A percentile compares a stretch with the other conserved stretches of the same genome.
phyloP scores from a whole-genome alignment of 2,888 invertebrate genomes.

The Dryobotodes eremita region DNA sequence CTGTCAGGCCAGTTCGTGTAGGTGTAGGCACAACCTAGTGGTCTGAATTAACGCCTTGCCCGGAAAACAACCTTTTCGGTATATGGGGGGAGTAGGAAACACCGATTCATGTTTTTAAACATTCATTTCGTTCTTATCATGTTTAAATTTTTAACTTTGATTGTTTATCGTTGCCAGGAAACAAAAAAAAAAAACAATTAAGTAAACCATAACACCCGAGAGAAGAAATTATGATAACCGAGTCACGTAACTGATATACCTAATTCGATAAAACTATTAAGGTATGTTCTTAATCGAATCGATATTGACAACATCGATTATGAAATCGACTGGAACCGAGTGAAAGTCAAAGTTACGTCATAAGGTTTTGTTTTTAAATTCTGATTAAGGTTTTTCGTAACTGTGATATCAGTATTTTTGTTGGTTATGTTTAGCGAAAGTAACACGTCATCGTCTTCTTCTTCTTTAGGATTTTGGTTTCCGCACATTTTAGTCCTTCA shows the following conservation, averaged over 20 bases:
- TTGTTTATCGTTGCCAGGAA: constrained; percentile 7
- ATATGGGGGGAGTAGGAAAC: background rate
- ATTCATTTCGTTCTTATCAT: background rate
- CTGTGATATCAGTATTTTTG: background rate
- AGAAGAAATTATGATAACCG: constrained; percentile 36
- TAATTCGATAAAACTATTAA: constrained; percentile 51
- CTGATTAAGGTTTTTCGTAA: background rate
- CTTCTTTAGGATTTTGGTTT: too few relatives aligned
- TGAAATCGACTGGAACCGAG: constrained; percentile 24
- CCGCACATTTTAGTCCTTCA: too few relatives aligned
- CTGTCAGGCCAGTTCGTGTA: background rate
- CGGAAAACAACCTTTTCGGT: too few relatives aligned
- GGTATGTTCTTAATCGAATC: constrained; percentile 38
- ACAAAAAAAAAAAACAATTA: background rate
- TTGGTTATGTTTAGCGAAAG: background rate
- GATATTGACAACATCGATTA: constrained; percentile 27
- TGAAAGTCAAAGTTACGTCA: constrained; percentile 42
- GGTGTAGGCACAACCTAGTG: background rate
- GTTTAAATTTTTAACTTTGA: background rate
- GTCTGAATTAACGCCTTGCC: background rate
- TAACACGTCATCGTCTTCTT: too few relatives aligned
- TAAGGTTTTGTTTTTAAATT: constrained; percentile 14
- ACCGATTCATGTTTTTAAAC: background rate
- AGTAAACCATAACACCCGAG: constrained; percentile 31
- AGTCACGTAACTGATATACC: constrained; percentile 46